phyloP scores from a whole-genome alignment of 2,113 vertebrate genomes.

The Melanotaenia duboulayi region DNA sequence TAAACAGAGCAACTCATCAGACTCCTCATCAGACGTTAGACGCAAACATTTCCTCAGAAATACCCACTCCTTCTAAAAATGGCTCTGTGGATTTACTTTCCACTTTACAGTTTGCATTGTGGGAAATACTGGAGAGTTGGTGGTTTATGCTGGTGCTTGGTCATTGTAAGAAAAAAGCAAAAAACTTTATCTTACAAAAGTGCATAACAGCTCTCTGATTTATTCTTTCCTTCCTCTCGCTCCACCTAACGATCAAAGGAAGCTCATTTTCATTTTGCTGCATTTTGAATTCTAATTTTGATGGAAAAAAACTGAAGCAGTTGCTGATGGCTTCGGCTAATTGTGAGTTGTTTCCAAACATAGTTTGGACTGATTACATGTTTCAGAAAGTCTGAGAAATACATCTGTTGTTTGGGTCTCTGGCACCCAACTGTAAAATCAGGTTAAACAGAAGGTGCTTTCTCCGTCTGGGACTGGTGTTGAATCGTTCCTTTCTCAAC shows the following conservation, averaged over 20 bases:
- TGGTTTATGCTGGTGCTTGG: not conserved
- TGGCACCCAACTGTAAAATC: slow-evolving; percentile 1
- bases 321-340: not conserved
- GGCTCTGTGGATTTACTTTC: slow-evolving; percentile 27
- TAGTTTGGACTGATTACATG: slow-evolving; percentile 4
- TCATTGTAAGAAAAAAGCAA: too few relatives aligned
- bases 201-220: slow-evolving; percentile 2
- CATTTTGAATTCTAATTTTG: too few relatives aligned
- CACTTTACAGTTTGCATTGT: slow-evolving; percentile 3
- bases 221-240: not conserved
- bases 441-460: not conserved
- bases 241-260: not conserved
- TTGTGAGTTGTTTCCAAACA: not conserved
- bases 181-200: not conserved
- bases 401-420: slow-evolving; percentile 2
- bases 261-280: not conserved
- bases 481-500: too few relatives aligned
- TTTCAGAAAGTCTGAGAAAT: not conserved
- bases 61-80: slow-evolving; percentile 54
- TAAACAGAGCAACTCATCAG: slow-evolving; percentile 75
- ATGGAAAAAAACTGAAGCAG: not conserved
- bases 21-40: slow-evolving; percentile 59
- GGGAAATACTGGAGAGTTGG: not conserved
- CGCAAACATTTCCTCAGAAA: slow-evolving; percentile 68
- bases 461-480: not conserved